These are phyloP conservation scores for Heteropelma amictum DNA, from an alignment of 2,888 invertebrate species.

Conservation along the genomic window DNA sequence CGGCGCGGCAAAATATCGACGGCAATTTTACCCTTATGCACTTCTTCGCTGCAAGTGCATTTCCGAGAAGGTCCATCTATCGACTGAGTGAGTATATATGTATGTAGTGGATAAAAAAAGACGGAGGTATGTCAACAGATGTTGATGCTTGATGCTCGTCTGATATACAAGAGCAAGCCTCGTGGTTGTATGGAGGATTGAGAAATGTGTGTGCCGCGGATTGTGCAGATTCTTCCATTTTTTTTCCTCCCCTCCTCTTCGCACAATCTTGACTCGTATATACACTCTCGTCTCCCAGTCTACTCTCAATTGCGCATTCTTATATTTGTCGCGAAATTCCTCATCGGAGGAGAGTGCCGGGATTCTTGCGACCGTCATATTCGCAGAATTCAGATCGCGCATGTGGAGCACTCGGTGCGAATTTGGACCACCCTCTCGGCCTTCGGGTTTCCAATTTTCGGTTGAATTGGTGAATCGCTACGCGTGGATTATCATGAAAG, in stretches of 20 bases:
- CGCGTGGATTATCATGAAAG: too few species aligned
- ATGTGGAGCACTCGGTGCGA: neutral
- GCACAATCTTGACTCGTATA: neutral
- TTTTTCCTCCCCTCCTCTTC: neutral
- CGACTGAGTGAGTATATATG: neutral
- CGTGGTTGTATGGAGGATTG: neutral
- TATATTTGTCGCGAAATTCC: conserved; percentile 44
- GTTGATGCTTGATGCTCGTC: conserved; percentile 25
- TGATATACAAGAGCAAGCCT: neutral
- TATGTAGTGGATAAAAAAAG: neutral
- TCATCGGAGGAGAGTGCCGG: conserved; percentile 31
- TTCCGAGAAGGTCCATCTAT: conserved; percentile 34
- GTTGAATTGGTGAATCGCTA: too few species aligned
- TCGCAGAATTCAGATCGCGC: conserved; percentile 7
- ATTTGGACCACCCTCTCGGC: neutral
- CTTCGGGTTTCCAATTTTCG: too few species aligned
- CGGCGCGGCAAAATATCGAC: neutral
- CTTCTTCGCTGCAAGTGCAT: neutral
- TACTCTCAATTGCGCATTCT: conserved; percentile 17
- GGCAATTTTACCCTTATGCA: conserved; percentile 6
- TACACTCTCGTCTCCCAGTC: neutral
- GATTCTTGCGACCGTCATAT: conserved; percentile 27
- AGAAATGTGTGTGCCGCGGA: conserved; percentile 28
- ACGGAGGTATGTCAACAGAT: conserved; percentile 15
- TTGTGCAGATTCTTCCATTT: conserved; percentile 23